Conservation (phyloP, 1,140 invertebrate species). For the Dreissena rostriformis region DNA sequence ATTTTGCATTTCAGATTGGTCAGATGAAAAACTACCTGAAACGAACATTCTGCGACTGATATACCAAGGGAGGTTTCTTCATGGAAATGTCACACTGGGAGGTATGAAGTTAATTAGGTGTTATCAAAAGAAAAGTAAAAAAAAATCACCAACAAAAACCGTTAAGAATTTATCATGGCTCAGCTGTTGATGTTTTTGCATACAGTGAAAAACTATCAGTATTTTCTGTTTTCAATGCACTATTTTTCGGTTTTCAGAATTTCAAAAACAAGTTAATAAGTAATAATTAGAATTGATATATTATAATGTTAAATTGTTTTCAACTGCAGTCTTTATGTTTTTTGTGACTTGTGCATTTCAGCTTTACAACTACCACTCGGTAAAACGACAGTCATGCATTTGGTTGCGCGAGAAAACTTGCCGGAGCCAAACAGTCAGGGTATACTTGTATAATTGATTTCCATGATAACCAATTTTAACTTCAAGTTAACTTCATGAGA, state of each 20-base stretch:
- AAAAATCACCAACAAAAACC: no score
- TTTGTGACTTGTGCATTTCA: conserved; percentile 61
- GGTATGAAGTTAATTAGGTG: conserved; percentile 72
- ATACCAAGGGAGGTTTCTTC: conserved; percentile 99
- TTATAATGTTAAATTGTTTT: conserved; percentile 9
- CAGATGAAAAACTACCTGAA: conserved; percentile 95
- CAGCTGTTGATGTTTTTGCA: no score
- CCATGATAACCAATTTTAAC: neutral
- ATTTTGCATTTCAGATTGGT: conserved; percentile 90
- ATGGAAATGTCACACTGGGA: conserved; percentile 99
- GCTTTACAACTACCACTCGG: conserved; percentile 97
- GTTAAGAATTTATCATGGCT: no score
- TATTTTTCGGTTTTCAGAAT: no score
- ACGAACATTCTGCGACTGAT: conserved; percentile 99
- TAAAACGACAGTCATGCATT: conserved; percentile 99
- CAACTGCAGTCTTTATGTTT: conserved; percentile 17
- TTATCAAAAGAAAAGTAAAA: neutral
- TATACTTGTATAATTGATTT: conserved; percentile 78
- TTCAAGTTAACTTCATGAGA: no score
- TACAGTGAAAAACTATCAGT: no score
- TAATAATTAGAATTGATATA: neutral
- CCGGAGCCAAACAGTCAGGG: conserved; percentile 99
- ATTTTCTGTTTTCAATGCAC: no score
- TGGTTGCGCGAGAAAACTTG: conserved; percentile 98
- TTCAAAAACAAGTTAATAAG: no score